These are phyloP conservation scores for Gymnodraco acuticeps DNA, from an alignment of 2,797 vertebrate species.

Conservation along the genomic window DNA sequence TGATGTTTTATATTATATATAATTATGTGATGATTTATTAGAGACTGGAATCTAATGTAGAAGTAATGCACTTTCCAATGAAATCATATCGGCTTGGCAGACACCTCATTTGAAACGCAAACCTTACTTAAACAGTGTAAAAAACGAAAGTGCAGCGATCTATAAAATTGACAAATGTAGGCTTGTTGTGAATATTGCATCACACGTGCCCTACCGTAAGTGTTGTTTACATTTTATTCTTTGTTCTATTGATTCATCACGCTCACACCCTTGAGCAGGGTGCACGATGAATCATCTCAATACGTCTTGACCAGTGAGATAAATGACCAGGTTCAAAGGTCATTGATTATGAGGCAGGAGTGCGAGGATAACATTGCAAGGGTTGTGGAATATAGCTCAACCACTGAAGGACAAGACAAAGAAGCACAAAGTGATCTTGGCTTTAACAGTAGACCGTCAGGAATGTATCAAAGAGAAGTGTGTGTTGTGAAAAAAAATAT, in stretches of 20 bases:
- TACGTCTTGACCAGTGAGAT: conserved; percentile 62
- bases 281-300: conserved; percentile 68
- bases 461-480: conserved; percentile 49
- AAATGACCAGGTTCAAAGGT: conserved; percentile 74
- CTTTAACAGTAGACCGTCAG: conserved; percentile 31
- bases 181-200: background rate
- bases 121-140: background rate
- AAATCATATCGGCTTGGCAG: background rate
- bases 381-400: conserved; percentile 45
- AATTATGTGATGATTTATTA: background rate
- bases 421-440: conserved; percentile 39
- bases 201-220: background rate
- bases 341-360: conserved; percentile 54
- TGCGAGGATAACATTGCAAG: conserved; percentile 60
- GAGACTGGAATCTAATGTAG: conserved; percentile 22
- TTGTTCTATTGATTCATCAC: conserved; percentile 54
- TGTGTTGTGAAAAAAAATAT: conserved; percentile 25
- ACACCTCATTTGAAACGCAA: background rate
- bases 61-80: conserved; percentile 25
- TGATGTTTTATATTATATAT: background rate
- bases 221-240: conserved; percentile 9
- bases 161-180: background rate
- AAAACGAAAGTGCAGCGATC: background rate
- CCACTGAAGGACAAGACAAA: conserved; percentile 53
- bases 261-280: conserved; percentile 61